Evolutionary conservation across 2,888 invertebrate species (phyloP), one percentile per base, ranked within the genome.

Genomic region (Dolichomitus sp.): DNA sequence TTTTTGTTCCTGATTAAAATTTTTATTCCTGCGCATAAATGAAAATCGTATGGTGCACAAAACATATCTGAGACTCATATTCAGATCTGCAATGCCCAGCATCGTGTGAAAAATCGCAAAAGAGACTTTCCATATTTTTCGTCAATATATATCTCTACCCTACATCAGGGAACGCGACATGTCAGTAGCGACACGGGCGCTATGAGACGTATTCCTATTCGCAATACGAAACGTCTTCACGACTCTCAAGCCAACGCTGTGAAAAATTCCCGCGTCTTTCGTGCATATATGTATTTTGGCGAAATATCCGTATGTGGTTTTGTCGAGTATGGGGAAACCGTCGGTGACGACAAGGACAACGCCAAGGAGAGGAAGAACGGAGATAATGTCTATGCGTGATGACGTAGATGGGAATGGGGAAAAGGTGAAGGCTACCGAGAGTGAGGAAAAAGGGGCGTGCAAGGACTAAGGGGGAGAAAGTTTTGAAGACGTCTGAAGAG

Each of bases 181-280:
- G 59, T 61, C 50, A 59, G 80, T 81, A 85, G 82, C 85, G 84
- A 84, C 79, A 83, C 84, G 83, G 86, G 88, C 7, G 37, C 37
- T 37, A 88, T 90, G 87, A 85, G 87, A 85, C 89, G 87, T 88
- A 89, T 89, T 89, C 88, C 87, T 86, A 84, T 81, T 80, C 85
- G 87, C 88, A 87, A 88, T 88, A 88, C 66, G 52, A 72, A 80
- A 80, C 52, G 72, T 80, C 76, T 50, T 54, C 40, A 59, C 48
- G 72, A 68, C 68, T 69, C 37, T 50, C 68, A 33, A 68, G 65
- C 63, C 79, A 19, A 12, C 30, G 45, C 66, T 33, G 45, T 30
- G 72, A 17, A 63, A 54, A 23, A 79, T 45, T 48, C 14, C 54
- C 48, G 17, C 57, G 33, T 23, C 14, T 54, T 37, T 4, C n/a